Evolutionary conservation across 2,888 invertebrate species (phyloP), one percentile per base, ranked within the genome.

Genomic region (Agriopis leucophaearia): DNA sequence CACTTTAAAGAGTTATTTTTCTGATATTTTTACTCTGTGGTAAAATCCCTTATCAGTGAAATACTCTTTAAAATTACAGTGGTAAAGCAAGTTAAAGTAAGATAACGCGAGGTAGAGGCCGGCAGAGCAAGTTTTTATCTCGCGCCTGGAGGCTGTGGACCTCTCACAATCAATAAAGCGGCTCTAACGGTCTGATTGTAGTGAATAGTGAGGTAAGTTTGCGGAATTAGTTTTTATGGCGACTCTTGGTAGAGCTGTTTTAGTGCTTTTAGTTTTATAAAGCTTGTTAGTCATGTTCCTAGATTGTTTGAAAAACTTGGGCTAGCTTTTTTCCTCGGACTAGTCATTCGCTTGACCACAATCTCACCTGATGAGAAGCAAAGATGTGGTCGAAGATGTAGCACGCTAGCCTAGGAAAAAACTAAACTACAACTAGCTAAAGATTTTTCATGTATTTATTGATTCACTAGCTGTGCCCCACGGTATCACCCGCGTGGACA

Each of bases 41-140:
- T 78, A 80, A 80, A 84, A 84, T 78, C 74, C 67, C 78, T 86
- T 86, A 85, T 90, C 89, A 71, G 79, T 77, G 80, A 85, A 71
- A 71, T 70, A 71, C 74, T 74, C 73, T 74, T 75, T 74, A 71
- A 74, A 75, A 75, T 74, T 70, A 71, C 75, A 71, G 73, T 68
- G 80, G 70, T 64, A 63, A 59, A 60, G 69, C 55, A 55, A 55
- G 42, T 55, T 55, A 42, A 13, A 27, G 27, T 8, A 27, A 55
- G 55, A 55, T 55, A 55, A 55, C 55, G 27, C 42, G 18, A 55
- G 64, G 56, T 64, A 57, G 60, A 56, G 66, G 35, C 50, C 44
- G 51, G 73, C 71, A 69, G 85, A 78, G 80, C 78, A 84, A 88
- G 87, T 90, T 91, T 90, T 91, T 92, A 91, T 91, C 91, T 75